Evolutionary conservation across 2,113 vertebrate species (phyloP).

Genomic region (Anoplopoma fimbria): DNA sequence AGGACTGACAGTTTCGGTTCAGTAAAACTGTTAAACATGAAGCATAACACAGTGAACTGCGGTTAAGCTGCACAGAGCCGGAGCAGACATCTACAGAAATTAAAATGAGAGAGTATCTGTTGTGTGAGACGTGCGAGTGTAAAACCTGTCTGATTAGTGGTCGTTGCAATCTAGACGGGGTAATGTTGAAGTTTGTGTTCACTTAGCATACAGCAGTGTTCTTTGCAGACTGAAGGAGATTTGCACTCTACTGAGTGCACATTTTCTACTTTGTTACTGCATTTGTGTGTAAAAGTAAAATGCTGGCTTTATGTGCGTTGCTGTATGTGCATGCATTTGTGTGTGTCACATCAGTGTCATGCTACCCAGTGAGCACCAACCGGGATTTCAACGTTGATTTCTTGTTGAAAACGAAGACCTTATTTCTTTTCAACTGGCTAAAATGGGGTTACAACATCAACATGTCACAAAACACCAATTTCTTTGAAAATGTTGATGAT

Average conservation of each 20-base stretch:
- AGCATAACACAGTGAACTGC: too few species aligned
- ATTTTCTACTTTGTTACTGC: background rate
- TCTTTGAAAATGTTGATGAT: too few species aligned
- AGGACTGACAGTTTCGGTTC: too few species aligned
- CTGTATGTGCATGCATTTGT: background rate
- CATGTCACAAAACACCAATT: too few species aligned
- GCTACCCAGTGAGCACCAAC: too few species aligned
- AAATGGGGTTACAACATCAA: too few species aligned
- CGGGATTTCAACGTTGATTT: too few species aligned
- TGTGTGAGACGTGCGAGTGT: background rate
- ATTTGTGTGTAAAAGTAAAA: background rate
- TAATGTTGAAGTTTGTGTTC: background rate
- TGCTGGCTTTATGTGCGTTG: background rate
- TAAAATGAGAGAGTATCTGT: background rate
- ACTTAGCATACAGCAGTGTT: background rate
- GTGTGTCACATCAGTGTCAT: constrained; percentile 17
- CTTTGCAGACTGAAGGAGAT: background rate
- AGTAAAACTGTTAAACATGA: too few species aligned
- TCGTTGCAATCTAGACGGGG: background rate
- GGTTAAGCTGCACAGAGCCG: too few species aligned
- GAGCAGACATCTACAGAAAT: too few species aligned
- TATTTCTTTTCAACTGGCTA: too few species aligned
- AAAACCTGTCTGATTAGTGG: background rate
- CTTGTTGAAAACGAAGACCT: too few species aligned
- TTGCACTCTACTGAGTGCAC: background rate